These are phyloP conservation scores for Pammene fasciana DNA, from an alignment of 2,888 invertebrate genomes.

Conservation along the genomic window DNA sequence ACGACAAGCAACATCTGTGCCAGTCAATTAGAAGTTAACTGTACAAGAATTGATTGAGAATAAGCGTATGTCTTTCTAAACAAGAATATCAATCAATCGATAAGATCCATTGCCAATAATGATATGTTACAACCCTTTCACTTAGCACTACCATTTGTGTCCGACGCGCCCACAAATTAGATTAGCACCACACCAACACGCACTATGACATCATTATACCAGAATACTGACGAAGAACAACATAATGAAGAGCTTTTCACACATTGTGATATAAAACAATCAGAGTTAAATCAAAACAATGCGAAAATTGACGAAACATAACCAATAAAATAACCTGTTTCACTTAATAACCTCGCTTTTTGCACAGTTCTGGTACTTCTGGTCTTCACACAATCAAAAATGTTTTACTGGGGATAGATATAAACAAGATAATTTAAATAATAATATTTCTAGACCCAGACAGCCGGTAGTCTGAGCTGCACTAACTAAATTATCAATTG, in stretches of 20 bases:
- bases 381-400: not conserved
- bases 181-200: slow-evolving; percentile 51
- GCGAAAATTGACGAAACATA: slow-evolving; percentile 20
- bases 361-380: slow-evolving; percentile 6
- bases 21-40: no score
- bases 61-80: not conserved
- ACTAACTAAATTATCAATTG: slow-evolving; percentile 79
- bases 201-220: slow-evolving; percentile 14
- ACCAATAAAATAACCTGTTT: slow-evolving; percentile 18
- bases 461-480: slow-evolving; percentile 64
- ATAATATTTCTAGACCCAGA: slow-evolving; percentile 54
- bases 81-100: slow-evolving; percentile 13
- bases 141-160: slow-evolving; percentile 20
- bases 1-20: no score
- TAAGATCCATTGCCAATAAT: slow-evolving; percentile 2
- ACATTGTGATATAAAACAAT: not conserved
- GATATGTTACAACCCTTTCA: slow-evolving; percentile 1
- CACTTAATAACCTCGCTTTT: slow-evolving; percentile 16
- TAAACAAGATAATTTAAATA: slow-evolving; percentile 24
- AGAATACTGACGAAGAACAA: not conserved
- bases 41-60: no score
- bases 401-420: slow-evolving; percentile 9
- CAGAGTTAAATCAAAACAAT: slow-evolving; percentile 18
- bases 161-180: slow-evolving; percentile 55
- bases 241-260: not conserved